A percentile compares a stretch with the other conserved stretches of the same genome.
Conservation (phyloP, 2,888 invertebrate genomes). For the Abscondita cerata region DNA sequence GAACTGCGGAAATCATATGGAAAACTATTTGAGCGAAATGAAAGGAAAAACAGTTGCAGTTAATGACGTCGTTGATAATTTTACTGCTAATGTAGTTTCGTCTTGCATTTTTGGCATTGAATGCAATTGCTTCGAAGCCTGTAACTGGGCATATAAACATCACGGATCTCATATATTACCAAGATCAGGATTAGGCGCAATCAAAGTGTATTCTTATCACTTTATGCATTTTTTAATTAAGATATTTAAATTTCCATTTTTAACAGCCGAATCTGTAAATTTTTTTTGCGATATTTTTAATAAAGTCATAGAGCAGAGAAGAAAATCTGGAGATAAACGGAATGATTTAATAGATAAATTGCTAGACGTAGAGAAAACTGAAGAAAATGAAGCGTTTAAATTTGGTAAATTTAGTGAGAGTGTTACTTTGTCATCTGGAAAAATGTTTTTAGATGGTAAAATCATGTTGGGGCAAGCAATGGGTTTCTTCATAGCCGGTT, state of each 20-base stretch:
- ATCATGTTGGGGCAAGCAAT: background rate
- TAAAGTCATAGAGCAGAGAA: background rate
- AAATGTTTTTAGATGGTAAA: background rate
- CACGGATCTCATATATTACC: background rate
- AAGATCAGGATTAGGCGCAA: background rate
- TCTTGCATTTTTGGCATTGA: constrained; percentile 1
- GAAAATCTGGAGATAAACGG: background rate
- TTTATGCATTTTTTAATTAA: background rate
- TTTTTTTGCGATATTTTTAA: background rate
- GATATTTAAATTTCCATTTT: constrained; percentile 1
- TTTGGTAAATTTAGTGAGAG: too few species aligned
- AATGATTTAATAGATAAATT: constrained; percentile 6
- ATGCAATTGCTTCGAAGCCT: background rate
- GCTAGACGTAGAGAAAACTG: background rate
- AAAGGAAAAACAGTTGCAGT: background rate
- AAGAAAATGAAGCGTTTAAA: background rate
- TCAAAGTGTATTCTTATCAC: background rate
- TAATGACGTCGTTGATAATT: background rate
- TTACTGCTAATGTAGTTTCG: background rate
- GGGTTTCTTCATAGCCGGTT: background rate
- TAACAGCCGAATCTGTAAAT: background rate
- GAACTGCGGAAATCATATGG: background rate
- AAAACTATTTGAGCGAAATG: background rate
- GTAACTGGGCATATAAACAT: background rate
- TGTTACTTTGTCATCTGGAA: too few species aligned